Percentiles rank a stretch among this genome's conserved stretches.
phyloP scores from a whole-genome alignment of 2,888 invertebrate species.

The Sympetrum striolatum region DNA sequence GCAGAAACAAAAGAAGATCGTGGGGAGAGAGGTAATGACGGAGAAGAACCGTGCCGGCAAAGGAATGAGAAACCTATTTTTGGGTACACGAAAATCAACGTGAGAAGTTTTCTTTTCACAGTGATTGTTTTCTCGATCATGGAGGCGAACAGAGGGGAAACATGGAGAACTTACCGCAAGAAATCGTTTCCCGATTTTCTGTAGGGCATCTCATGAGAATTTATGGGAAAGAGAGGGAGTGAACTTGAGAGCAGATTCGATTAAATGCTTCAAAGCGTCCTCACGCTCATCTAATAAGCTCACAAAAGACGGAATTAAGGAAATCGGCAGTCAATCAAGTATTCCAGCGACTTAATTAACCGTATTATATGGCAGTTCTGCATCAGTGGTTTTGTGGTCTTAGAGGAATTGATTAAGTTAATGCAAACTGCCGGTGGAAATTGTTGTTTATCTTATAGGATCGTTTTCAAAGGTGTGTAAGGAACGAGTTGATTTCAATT shows the following conservation, averaged over 20 bases:
- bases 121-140: neutral
- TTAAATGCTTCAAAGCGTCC: neutral
- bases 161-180: neutral
- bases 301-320: no score
- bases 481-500: no score
- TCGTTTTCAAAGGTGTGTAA: no score
- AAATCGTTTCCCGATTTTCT: neutral
- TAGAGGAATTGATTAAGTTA: no score
- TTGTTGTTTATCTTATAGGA: no score
- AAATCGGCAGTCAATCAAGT: no score
- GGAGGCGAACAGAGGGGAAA: neutral
- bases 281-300: neutral
- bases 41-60: neutral
- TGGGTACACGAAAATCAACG: neutral
- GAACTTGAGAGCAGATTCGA: neutral
- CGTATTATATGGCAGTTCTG: no score
- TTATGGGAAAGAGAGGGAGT: neutral
- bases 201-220: neutral
- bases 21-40: neutral
- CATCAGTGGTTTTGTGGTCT: no score
- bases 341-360: no score
- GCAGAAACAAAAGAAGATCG: neutral
- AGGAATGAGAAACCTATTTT: neutral
- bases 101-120: neutral
- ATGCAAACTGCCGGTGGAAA: no score